phyloP scores from a whole-genome alignment of 2,888 invertebrate species.

The Trichopoda pennipes region DNA sequence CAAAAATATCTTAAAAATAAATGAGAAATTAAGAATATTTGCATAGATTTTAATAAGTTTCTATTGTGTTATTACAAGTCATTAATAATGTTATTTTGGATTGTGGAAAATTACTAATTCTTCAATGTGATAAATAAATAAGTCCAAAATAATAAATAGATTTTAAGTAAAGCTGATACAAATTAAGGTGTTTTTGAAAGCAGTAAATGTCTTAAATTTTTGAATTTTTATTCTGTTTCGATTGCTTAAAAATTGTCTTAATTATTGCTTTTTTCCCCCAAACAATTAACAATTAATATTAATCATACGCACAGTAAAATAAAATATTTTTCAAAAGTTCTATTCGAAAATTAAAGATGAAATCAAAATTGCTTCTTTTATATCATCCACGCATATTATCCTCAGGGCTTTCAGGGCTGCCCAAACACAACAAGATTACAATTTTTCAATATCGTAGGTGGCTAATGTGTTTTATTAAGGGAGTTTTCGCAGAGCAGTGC shows the following conservation, averaged over 20 bases:
- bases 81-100: no score
- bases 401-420: no score
- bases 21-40: no score
- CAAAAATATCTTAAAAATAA: not conserved
- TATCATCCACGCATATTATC: no score
- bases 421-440: no score
- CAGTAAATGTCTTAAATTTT: not conserved
- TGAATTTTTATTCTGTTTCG: not conserved
- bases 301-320: not conserved
- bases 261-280: not conserved
- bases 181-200: not conserved
- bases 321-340: not conserved
- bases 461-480: no score
- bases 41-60: no score
- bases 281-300: not conserved
- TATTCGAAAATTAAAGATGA: not conserved
- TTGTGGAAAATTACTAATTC: no score
- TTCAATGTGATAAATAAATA: not conserved
- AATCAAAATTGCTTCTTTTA: no score
- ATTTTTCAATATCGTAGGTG: no score
- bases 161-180: not conserved
- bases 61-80: no score
- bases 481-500: no score
- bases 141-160: not conserved
- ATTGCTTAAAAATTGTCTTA: not conserved